A percentile compares a stretch with the other conserved stretches of the same genome.
phyloP scores from a whole-genome alignment of 2,797 vertebrate species.

The Xiphophorus birchmanni region DNA sequence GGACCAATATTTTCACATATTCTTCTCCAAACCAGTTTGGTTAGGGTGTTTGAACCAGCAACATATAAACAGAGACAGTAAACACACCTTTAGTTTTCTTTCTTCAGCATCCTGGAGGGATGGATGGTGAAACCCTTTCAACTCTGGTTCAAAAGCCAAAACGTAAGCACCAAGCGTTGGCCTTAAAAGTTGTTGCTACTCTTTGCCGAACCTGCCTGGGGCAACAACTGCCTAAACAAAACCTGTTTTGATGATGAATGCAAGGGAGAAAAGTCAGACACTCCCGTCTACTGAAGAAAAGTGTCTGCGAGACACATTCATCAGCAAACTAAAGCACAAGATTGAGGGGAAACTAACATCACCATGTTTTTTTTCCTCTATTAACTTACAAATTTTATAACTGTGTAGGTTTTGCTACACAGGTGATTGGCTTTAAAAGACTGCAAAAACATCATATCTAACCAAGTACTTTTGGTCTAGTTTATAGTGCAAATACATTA shows the following conservation, averaged over 20 bases:
- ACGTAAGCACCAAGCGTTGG: conserved; percentile 15
- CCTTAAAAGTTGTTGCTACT: conserved; percentile 28
- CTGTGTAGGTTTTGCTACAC: neutral
- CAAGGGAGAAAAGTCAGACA: conserved; percentile 37
- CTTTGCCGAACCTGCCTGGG: conserved; percentile 49
- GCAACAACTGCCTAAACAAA: conserved; percentile 56
- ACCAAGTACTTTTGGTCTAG: too few relatives aligned
- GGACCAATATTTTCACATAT: neutral
- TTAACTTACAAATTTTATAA: neutral
- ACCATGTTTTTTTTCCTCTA: neutral
- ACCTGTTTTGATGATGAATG: conserved; percentile 63
- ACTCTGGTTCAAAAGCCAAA: conserved; percentile 36
- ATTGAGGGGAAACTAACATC: conserved; percentile 26
- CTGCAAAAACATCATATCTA: too few relatives aligned
- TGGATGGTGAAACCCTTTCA: conserved; percentile 49
- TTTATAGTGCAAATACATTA: too few relatives aligned
- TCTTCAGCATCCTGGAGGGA: conserved; percentile 36
- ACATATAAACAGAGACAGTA: conserved; percentile 22
- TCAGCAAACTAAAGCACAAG: conserved; percentile 52
- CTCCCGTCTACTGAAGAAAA: conserved; percentile 22
- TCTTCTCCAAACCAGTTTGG: neutral
- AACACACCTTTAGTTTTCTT: conserved; percentile 51
- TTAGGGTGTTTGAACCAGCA: neutral
- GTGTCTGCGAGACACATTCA: conserved; percentile 46
- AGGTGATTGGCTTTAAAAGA: neutral